Percentiles rank a stretch among this genome's conserved stretches.
phyloP scores from a whole-genome alignment of 2,797 vertebrate genomes.

The Limosa lapponica region DNA sequence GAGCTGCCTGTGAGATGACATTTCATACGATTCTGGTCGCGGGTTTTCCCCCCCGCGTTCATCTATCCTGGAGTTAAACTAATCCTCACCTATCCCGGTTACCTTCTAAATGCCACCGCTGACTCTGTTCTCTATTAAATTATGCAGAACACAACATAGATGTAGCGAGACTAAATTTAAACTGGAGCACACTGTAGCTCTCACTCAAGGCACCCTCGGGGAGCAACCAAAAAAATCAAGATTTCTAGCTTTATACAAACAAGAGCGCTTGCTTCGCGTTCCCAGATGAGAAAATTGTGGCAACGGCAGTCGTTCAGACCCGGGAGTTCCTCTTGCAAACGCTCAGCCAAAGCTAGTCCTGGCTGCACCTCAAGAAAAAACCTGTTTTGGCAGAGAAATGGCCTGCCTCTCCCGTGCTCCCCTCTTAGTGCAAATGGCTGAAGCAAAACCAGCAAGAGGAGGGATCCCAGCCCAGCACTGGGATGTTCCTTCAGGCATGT shows the following conservation, averaged over 20 bases:
- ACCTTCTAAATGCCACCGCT: neutral
- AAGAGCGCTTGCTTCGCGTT: neutral
- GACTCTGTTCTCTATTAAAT: neutral
- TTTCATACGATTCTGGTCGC: neutral
- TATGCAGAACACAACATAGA: neutral
- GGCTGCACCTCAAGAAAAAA: neutral
- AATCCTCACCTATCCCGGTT: neutral
- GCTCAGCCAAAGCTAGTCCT: fast-evolving
- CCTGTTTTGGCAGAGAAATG: neutral
- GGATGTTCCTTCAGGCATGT: neutral
- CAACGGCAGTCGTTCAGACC: neutral
- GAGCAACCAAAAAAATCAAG: neutral
- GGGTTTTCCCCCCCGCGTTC: neutral
- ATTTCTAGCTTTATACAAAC: neutral
- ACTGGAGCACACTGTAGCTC: neutral
- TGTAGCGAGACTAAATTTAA: neutral
- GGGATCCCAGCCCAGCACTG: fast-evolving
- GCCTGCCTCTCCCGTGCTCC: fast-evolving
- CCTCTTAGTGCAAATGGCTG: neutral
- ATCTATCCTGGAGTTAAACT: neutral
- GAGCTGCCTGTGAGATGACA: neutral
- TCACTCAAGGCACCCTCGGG: neutral
- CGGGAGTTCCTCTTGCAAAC: neutral
- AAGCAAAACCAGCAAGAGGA: neutral
- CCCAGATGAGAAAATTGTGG: neutral